Base-by-base conservation (phyloP, 2,797 vertebrate species). In the Ctenosaura bakeri region DNA sequence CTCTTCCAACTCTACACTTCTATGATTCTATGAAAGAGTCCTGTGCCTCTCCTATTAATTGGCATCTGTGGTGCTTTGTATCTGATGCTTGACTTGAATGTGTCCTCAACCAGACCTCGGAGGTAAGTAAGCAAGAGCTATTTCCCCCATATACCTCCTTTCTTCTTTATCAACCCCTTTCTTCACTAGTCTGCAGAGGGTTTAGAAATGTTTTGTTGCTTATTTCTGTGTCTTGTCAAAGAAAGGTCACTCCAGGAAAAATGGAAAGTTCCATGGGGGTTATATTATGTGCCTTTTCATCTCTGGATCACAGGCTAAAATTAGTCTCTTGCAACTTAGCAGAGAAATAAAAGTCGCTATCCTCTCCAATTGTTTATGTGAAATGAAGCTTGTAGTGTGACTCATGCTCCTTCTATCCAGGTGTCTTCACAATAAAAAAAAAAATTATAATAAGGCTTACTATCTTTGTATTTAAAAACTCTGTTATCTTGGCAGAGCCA, bases 221-320 rank as follows among this genome's bases (percentile, higher is more conserved):
- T 29, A 2, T 3, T 26, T 89, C 82, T 88, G 59, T 74, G 50
- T 74, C 26, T 82, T 88, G 64, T 81, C 62, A 71, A 26, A 73
- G 64, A 82, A 38, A 88, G 46, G 77, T 69, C 22, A 69, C 20
- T 18, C 69, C 26, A 26, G 54, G n/a, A 18, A 93, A 5, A n/a
- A 62, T 52, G 59, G 69, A n/a, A 80, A 64, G 26, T 42, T 91
- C 52, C 8, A 35, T 38, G 32, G 42, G 73, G 52, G 64, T 62
- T 73, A 54, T 54, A 85, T n/a, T 24, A 83, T 52, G 42, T 42
- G 29, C 35, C 91, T 91, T 69, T 66, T 64, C 46, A 38, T 56
- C 4, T 0, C 2, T 0, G 38, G 81, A 89, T 69, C 46, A 85
- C 6, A 32, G 71, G 8, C 24, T 77, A 1, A 76, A 88, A 14